These are phyloP conservation scores for Crocodylus rhombifer DNA, from an alignment of 2,797 vertebrate genomes.

Conservation along the genomic window DNA sequence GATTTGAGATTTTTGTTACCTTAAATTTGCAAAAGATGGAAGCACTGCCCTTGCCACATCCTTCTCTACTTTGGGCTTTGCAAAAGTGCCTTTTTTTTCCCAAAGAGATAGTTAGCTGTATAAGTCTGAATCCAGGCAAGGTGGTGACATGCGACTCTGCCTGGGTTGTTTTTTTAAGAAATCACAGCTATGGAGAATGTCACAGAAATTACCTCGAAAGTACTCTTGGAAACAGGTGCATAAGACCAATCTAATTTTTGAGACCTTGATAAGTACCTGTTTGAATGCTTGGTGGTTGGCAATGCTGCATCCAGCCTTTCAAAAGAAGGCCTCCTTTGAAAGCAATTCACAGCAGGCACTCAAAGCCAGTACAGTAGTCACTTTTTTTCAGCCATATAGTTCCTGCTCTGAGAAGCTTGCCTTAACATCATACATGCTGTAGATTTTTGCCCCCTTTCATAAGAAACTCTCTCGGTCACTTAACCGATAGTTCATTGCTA, in stretches of 20 bases:
- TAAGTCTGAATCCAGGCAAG: too few species aligned
- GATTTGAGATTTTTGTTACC: not conserved
- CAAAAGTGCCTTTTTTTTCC: not conserved
- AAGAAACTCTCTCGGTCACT: not conserved
- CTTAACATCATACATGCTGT: not conserved
- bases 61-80: not conserved
- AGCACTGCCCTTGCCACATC: too few species aligned
- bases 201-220: not conserved
- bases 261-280: not conserved
- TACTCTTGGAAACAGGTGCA: too few species aligned
- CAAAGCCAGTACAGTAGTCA: too few species aligned
- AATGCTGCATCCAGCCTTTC: too few species aligned
- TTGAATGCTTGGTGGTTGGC: not conserved
- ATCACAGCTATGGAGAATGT: not conserved
- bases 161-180: not conserved
- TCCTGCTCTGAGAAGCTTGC: not conserved
- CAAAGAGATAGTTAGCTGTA: too few species aligned
- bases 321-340: not conserved
- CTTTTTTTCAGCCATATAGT: not conserved
- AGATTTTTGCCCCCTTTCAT: not conserved
- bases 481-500: not conserved
- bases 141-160: too few species aligned
- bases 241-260: not conserved
- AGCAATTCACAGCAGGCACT: not conserved
- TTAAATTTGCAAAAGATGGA: too few species aligned